Conservation (phyloP, 2,888 invertebrate species). For the Pterostichus madidus region DNA sequence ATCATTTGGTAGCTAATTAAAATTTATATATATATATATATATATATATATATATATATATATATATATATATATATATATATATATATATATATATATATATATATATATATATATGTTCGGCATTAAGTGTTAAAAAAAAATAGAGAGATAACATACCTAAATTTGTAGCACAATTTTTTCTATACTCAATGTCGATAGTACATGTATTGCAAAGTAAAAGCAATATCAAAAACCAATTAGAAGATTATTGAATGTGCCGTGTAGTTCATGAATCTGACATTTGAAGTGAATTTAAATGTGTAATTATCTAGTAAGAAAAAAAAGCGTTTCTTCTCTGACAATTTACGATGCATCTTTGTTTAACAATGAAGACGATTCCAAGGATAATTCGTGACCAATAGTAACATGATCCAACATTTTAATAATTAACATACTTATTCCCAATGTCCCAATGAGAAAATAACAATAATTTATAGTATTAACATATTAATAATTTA, state of each 20-base stretch:
- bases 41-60: too few species aligned
- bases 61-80: too few species aligned
- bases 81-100: too few species aligned
- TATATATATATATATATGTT: too few species aligned
- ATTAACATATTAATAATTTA: constrained; percentile 28
- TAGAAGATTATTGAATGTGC: not conserved
- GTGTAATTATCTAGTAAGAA: constrained; percentile 53
- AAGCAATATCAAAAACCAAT: not conserved
- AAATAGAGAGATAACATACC: too few species aligned
- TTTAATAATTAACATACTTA: constrained; percentile 56
- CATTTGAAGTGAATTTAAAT: constrained; percentile 63
- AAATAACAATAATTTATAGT: constrained; percentile 60
- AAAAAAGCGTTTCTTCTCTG: constrained; percentile 40
- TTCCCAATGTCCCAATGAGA: constrained; percentile 26
- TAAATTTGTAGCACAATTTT: too few species aligned
- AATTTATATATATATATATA: too few species aligned
- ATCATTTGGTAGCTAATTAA: too few species aligned
- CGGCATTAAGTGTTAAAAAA: too few species aligned
- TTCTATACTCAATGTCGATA: too few species aligned
- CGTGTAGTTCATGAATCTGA: constrained; percentile 47
- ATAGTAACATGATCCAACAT: constrained; percentile 44
- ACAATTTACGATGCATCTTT: constrained; percentile 52
- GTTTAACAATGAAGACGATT: constrained; percentile 61
- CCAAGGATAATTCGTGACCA: constrained; percentile 61
- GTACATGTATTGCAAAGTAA: too few species aligned